Conservation (phyloP, 2,888 invertebrate species). For the Nymphalis urticae region DNA sequence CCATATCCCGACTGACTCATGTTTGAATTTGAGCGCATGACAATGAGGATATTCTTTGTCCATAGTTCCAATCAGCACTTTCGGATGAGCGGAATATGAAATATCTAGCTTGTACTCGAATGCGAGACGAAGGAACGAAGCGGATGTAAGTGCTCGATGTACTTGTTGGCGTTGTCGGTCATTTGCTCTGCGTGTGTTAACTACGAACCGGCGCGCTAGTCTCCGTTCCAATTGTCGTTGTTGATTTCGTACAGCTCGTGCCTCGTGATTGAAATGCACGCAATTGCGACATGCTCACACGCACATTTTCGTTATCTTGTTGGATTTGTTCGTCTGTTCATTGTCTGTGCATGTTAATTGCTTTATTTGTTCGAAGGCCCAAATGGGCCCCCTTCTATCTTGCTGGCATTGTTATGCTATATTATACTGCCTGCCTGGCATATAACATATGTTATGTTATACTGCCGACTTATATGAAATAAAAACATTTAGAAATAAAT, state of each 20-base stretch:
- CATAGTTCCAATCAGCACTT: conserved; percentile 20
- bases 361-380: conserved; percentile 31
- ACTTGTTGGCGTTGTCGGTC: conserved; percentile 39
- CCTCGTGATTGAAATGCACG: conserved; percentile 27
- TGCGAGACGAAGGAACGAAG: conserved; percentile 37
- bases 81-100: neutral
- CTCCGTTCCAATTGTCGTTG: conserved; percentile 33
- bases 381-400: conserved; percentile 14
- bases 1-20: conserved; percentile 9
- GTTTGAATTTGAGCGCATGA: conserved; percentile 34
- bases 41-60: conserved; percentile 38
- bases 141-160: conserved; percentile 35
- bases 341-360: conserved; percentile 14
- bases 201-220: conserved; percentile 37
- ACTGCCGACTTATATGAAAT: too few species aligned
- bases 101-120: conserved; percentile 36
- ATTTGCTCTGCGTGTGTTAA: conserved; percentile 34
- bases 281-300: conserved; percentile 30
- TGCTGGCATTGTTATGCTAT: conserved; percentile 40
- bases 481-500: too few species aligned
- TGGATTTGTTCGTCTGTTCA: conserved; percentile 39
- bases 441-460: too few species aligned
- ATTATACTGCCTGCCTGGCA: too few species aligned
- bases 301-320: conserved; percentile 34
- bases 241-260: conserved; percentile 39